phyloP scores from a whole-genome alignment of 2,888 invertebrate genomes.

The Enchytraeus crypticus region DNA sequence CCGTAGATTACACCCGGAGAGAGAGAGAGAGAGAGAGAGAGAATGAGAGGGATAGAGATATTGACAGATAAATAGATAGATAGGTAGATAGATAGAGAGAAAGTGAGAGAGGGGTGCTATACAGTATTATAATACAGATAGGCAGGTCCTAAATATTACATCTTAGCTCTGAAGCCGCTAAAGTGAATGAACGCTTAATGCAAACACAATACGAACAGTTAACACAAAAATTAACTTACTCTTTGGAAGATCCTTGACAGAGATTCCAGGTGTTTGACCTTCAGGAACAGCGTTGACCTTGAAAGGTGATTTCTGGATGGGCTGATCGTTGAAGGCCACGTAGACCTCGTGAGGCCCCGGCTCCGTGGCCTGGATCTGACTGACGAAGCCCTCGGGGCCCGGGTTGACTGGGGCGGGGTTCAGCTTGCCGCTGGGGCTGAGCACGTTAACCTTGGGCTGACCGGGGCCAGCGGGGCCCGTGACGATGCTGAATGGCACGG shows the following conservation, averaged over 20 bases:
- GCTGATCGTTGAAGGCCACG: slow-evolving; percentile 42
- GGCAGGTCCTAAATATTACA: too few relatives aligned
- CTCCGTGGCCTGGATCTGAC: slow-evolving; percentile 42
- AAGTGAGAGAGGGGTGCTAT: too few relatives aligned
- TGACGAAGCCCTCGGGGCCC: slow-evolving; percentile 59
- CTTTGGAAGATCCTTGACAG: slow-evolving; percentile 74
- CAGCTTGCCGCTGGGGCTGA: slow-evolving; percentile 45
- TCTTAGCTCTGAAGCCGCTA: too few relatives aligned
- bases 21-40: not conserved
- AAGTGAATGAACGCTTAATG: too few relatives aligned
- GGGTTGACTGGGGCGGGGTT: slow-evolving; percentile 69
- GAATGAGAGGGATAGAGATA: not conserved
- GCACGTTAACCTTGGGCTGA: slow-evolving; percentile 33
- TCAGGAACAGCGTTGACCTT: slow-evolving; percentile 31
- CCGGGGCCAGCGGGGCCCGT: slow-evolving; percentile 36
- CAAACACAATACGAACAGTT: too few relatives aligned
- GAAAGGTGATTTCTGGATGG: slow-evolving; percentile 45
- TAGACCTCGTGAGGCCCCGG: slow-evolving; percentile 48
- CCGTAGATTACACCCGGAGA: too few relatives aligned
- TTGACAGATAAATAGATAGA: not conserved
- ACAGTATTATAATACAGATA: too few relatives aligned
- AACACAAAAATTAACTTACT: too few relatives aligned
- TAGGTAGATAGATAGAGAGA: not conserved
- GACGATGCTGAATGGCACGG: slow-evolving; percentile 47
- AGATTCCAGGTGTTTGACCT: slow-evolving; percentile 72